These are phyloP conservation scores for Egretta garzetta DNA, from an alignment of 2,113 vertebrate species.

Conservation along the genomic window DNA sequence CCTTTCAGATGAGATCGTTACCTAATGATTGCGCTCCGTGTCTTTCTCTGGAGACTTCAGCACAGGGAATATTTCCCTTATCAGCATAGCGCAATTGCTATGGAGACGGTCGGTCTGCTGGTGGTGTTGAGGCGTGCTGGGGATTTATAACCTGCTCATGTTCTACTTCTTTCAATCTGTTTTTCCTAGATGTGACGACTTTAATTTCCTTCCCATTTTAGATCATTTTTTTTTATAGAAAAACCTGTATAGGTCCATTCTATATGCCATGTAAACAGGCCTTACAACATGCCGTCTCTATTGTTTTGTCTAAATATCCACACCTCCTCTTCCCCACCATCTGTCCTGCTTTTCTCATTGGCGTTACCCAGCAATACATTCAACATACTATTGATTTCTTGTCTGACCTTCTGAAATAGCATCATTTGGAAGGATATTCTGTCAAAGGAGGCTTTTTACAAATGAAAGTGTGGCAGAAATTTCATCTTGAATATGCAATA, in stretches of 20 bases:
- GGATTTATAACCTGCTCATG: slow-evolving; percentile 44
- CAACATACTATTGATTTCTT: slow-evolving; percentile 47
- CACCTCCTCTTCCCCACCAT: not conserved
- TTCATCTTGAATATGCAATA: not conserved
- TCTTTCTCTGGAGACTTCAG: slow-evolving; percentile 46
- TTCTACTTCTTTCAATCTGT: not conserved
- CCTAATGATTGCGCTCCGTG: not conserved
- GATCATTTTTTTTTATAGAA: not conserved
- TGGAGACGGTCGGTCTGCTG: slow-evolving; percentile 63
- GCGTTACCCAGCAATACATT: not conserved
- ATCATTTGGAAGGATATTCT: not conserved
- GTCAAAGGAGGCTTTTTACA: not conserved
- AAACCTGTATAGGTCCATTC: not conserved
- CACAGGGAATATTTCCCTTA: slow-evolving; percentile 49
- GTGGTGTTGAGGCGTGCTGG: not conserved
- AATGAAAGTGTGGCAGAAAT: not conserved
- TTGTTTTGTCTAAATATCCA: not conserved
- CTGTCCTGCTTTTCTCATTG: not conserved
- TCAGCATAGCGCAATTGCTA: slow-evolving; percentile 63
- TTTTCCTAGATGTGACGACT: slow-evolving; percentile 24
- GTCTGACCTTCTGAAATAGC: slow-evolving; percentile 49
- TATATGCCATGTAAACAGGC: not conserved
- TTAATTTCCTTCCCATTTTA: slow-evolving; percentile 3
- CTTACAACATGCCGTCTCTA: not conserved
- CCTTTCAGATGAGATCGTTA: slow-evolving; percentile 20